These are phyloP conservation scores for Erpetoichthys calabaricus DNA, from an alignment of 2,797 vertebrate species.

Conservation along the genomic window DNA sequence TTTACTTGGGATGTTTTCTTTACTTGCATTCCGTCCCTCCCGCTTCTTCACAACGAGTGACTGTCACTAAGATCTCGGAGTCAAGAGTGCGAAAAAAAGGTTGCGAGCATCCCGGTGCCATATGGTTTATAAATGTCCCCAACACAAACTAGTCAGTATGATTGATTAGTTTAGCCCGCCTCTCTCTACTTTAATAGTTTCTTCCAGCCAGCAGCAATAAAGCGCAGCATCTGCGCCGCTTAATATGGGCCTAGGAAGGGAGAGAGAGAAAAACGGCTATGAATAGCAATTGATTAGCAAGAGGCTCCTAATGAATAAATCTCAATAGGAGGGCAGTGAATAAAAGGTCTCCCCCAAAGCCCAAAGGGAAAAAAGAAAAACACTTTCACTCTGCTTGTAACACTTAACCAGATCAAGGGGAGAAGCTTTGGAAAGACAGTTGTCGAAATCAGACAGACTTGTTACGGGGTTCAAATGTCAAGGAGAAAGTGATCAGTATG, in stretches of 20 bases:
- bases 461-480: constrained; percentile 55
- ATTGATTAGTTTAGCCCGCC: constrained; percentile 66
- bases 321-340: constrained; percentile 45
- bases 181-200: constrained; percentile 47
- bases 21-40: constrained; percentile 17
- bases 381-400: constrained; percentile 32
- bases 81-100: constrained; percentile 30
- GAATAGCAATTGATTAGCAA: constrained; percentile 58
- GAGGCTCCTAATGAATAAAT: constrained; percentile 56
- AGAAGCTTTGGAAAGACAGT: constrained; percentile 28
- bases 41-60: constrained; percentile 29
- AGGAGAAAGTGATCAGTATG: constrained; percentile 24
- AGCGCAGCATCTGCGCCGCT: constrained; percentile 54
- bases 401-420: constrained; percentile 29
- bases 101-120: constrained; percentile 41
- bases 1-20: too few relatives aligned
- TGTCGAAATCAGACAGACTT: constrained; percentile 50
- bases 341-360: constrained; percentile 17
- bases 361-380: too few relatives aligned
- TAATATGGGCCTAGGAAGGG: constrained; percentile 33
- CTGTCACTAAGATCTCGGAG: constrained; percentile 46
- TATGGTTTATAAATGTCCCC: constrained; percentile 53
- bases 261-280: constrained; percentile 31
- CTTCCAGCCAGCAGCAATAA: constrained; percentile 41
- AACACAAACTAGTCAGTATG: constrained; percentile 56